Evolutionary conservation across 2,888 invertebrate genomes (phyloP), one percentile per base, ranked within the genome.

Genomic region (Brassicogethes aeneus): DNA sequence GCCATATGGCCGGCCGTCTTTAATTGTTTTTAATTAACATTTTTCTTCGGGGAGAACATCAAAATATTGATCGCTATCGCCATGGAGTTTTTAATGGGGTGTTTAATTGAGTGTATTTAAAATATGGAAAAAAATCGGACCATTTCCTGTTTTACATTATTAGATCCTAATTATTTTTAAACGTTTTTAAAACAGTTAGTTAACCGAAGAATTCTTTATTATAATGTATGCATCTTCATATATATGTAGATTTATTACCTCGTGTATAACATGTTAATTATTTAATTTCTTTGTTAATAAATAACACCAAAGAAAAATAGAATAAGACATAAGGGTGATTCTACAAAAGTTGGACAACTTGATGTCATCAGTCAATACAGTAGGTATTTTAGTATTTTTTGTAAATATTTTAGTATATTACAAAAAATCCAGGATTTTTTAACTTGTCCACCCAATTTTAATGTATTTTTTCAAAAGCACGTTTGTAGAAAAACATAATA

Each of bases 71-170:
- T 61, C 57, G 49, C 47, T 37, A 37, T 48, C 53, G 55, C 54
- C 46, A 44, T 50, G 48, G 47, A 50, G 50, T 54, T 56, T 58
- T 58, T 58, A 61, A 60, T 59, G 51, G 61, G 59, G 59, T 59
- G 61, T 59, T 61, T 63, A 62, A 63, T 63, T 62, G 61, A 60
- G 59, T 56, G 59, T 61, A 57, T 51, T 60, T 32, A 12, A 13
- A 12, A 10, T 32, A 13, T 32, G 14, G 38, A 37, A 41, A 55
- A 55, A 61, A 61, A 61, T 61, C 61, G 60, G 46, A 49, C 55
- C 57, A 55, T 53, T 58, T 61, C 60, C 59, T 52, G 55, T 52
- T 42, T 42, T 45, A 44, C 47, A 47, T 51, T 54, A 52, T 56
- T 55, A 54, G 46, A 43, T 42, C 36, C 45, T 56, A 55, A 55